Evolutionary conservation across 2,113 vertebrate genomes (phyloP).

Genomic region (Alectura lathami): DNA sequence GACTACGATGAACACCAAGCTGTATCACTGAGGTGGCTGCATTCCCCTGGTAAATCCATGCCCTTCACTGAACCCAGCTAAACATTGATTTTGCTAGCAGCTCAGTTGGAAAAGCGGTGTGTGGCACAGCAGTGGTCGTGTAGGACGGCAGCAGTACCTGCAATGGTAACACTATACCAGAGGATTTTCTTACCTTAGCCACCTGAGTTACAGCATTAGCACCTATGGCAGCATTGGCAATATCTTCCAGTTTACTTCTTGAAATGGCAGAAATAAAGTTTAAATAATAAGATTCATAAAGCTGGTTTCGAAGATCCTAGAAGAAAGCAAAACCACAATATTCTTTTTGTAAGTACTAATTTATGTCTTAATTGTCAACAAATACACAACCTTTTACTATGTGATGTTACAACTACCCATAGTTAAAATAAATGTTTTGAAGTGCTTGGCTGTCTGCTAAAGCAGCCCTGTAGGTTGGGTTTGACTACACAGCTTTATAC

Average conservation of each 20-base stretch:
- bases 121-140: not conserved
- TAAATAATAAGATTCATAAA: slow-evolving; percentile 95
- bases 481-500: not conserved
- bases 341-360: not conserved
- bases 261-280: slow-evolving; percentile 99
- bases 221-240: slow-evolving; percentile 93
- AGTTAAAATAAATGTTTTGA: not conserved
- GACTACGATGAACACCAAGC: not conserved
- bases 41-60: not conserved
- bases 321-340: slow-evolving; percentile 40
- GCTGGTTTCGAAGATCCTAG: slow-evolving; percentile 94
- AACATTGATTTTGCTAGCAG: not conserved
- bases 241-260: slow-evolving; percentile 96
- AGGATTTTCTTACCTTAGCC: slow-evolving; percentile 86
- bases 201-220: slow-evolving; percentile 92
- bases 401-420: not conserved
- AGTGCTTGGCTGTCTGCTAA: not conserved
- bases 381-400: not conserved
- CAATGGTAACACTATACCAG: not conserved
- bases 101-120: not conserved
- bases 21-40: not conserved
- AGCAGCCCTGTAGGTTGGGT: rapidly evolving
- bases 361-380: not conserved
- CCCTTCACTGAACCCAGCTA: not conserved
- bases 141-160: not conserved